Evolutionary conservation across 2,797 vertebrate species (phyloP).

Genomic region (Sorex maritimensis): DNA sequence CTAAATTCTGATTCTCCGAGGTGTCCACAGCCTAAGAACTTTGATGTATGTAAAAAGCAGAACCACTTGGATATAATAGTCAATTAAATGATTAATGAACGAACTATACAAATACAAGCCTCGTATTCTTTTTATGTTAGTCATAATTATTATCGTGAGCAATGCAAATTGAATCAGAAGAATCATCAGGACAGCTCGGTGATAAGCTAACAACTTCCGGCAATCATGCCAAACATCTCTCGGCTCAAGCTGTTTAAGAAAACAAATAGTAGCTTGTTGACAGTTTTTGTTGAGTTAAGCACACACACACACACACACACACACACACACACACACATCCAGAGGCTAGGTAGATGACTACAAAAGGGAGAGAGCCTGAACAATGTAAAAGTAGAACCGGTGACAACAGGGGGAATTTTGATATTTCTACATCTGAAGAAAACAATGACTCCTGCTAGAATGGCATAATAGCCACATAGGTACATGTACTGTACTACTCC

Average conservation of each 20-base stretch:
- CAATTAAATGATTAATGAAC: conserved; percentile 85
- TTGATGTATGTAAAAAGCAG: conserved; percentile 11
- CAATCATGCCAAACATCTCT: conserved; percentile 81
- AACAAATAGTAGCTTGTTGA: conserved; percentile 81
- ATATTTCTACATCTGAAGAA: conserved; percentile 17
- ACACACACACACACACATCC: conserved; percentile 49
- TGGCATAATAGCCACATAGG: background rate
- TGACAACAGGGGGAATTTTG: background rate
- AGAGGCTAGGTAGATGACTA: conserved; percentile 54
- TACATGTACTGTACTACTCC: background rate
- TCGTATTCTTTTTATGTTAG: conserved; percentile 67
- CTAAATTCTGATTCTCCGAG: background rate
- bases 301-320: conserved; percentile 25
- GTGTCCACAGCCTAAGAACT: conserved; percentile 4
- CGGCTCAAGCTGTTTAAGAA: conserved; percentile 79
- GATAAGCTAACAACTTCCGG: conserved; percentile 83
- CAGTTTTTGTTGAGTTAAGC: conserved; percentile 78
- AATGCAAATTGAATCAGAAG: conserved; percentile 85
- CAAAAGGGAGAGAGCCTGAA: background rate
- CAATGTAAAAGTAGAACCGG: background rate
- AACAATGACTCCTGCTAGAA: background rate
- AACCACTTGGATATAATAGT: conserved; percentile 50
- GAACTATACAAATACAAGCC: conserved; percentile 81
- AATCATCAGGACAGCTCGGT: conserved; percentile 76
- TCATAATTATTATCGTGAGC: conserved; percentile 79